Conservation (phyloP, 1,140 invertebrate genomes). For the Palaemon carinicauda region DNA sequence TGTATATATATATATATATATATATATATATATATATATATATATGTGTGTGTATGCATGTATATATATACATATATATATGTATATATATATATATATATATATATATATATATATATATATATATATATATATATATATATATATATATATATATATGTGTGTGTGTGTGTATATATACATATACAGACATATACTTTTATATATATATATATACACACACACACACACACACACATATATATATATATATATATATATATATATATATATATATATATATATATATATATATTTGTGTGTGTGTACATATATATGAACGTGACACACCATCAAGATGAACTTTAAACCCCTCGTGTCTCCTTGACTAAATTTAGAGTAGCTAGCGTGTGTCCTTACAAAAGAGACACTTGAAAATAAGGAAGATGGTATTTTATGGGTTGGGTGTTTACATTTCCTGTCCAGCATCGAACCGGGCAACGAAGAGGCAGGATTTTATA, state of each 20-base stretch:
- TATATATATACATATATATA: neutral
- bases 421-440: too few species aligned
- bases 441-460: too few species aligned
- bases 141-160: constrained; percentile 4
- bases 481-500: too few species aligned
- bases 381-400: too few species aligned
- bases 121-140: constrained; percentile 3
- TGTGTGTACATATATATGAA: too few species aligned
- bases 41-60: neutral
- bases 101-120: constrained; percentile 9
- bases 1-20: neutral
- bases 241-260: neutral
- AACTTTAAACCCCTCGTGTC: too few species aligned
- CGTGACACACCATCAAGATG: too few species aligned
- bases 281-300: too few species aligned
- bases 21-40: neutral
- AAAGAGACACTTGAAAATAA: too few species aligned
- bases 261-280: neutral
- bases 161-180: constrained; percentile 9
- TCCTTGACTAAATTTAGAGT: too few species aligned
- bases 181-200: neutral
- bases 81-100: neutral
- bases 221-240: neutral
- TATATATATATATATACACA: neutral
- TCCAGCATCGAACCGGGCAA: too few species aligned